These are phyloP conservation scores for Anthopleura xanthogrammica DNA, from an alignment of 92 coral and sea anemone genomes.

Conservation along the genomic window DNA sequence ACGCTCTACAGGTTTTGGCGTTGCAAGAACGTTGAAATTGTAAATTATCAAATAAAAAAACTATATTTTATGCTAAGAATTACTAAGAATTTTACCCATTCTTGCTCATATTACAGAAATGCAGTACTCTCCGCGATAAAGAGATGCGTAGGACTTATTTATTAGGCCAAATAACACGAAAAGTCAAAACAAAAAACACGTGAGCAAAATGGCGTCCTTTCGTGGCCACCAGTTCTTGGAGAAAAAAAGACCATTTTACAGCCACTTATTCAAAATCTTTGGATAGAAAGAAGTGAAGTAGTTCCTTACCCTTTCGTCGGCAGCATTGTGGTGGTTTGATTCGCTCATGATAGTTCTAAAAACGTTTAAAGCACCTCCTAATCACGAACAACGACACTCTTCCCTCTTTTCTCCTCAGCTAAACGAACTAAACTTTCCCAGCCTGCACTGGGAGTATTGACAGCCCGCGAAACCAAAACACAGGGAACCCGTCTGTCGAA, in stretches of 20 bases:
- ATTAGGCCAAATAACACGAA: not conserved
- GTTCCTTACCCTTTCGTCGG: slow-evolving; percentile 16
- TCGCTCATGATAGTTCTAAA: slow-evolving; percentile 15
- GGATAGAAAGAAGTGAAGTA: not conserved
- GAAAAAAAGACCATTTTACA: not conserved
- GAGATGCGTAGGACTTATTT: not conserved
- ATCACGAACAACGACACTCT: not conserved
- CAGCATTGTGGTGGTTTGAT: slow-evolving; percentile 13
- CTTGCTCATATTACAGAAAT: too few species aligned
- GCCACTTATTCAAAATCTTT: not conserved
- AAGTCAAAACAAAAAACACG: slow-evolving; percentile 19
- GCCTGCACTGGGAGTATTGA: not conserved
- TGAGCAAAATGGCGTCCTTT: slow-evolving; percentile 22
- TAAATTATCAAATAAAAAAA: too few species aligned
- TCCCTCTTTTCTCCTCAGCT: not conserved
- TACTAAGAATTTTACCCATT: too few species aligned
- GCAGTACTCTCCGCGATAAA: too few species aligned
- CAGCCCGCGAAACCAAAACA: too few species aligned
- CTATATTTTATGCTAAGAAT: too few species aligned
- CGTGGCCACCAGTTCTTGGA: not conserved
- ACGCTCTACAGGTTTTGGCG: too few species aligned
- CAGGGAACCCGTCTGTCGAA: too few species aligned
- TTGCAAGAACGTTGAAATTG: too few species aligned
- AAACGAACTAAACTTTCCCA: not conserved
- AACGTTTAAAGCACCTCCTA: not conserved